Conservation (phyloP, 2,888 invertebrate species). For the Conomelus anceps region DNA sequence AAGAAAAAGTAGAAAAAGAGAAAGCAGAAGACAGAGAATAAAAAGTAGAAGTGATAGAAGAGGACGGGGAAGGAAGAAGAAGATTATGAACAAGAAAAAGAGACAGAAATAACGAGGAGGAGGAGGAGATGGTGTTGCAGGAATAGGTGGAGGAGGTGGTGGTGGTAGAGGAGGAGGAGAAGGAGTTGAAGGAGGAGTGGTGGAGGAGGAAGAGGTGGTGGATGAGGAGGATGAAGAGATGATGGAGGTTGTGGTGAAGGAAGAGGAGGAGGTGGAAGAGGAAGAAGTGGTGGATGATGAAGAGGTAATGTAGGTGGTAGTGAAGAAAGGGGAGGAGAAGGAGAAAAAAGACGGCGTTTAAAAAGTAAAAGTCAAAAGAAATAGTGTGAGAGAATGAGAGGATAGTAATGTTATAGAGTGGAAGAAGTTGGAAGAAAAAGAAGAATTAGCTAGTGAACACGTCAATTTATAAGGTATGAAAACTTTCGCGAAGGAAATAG, state of each 20-base stretch:
- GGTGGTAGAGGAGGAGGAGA: background rate
- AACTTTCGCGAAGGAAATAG: slow-evolving; percentile 35
- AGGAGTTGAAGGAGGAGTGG: no score
- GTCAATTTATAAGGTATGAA: slow-evolving; percentile 28
- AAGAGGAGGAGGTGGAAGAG: background rate
- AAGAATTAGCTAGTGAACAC: background rate
- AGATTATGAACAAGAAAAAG: background rate
- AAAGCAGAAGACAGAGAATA: background rate
- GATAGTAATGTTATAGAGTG: no score
- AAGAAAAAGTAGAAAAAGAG: background rate
- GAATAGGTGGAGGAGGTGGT: background rate
- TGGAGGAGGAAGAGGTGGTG: slow-evolving; percentile 4
- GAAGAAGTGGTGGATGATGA: background rate
- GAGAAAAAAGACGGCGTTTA: background rate
- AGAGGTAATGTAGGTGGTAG: no score
- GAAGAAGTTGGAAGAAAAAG: background rate
- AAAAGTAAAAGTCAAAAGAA: no score
- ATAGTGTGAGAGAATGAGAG: no score
- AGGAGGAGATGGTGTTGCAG: background rate
- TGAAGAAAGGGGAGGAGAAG: slow-evolving; percentile 1
- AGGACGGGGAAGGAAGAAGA: background rate
- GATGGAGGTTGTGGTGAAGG: background rate
- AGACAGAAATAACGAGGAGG: background rate
- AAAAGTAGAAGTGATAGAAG: background rate
- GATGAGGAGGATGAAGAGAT: background rate